A percentile compares a stretch with the other conserved stretches of the same genome.
Evolutionary conservation across 2,797 vertebrate species (phyloP).

Genomic region (Helicolenus hilgendorfi): DNA sequence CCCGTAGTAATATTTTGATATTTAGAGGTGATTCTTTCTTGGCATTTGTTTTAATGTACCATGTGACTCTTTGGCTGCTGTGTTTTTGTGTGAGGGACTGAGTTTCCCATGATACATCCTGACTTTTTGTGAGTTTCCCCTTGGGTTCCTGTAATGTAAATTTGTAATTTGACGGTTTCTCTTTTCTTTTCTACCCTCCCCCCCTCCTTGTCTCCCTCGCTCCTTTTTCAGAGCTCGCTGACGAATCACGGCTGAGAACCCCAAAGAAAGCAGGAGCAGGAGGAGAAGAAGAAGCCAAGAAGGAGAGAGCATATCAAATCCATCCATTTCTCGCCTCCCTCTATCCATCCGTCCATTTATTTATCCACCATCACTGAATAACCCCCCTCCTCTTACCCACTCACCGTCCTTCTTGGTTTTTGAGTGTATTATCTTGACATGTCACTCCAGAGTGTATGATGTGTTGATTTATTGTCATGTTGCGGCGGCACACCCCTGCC

Average conservation of each 20-base stretch:
- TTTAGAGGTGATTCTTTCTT: background rate
- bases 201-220: background rate
- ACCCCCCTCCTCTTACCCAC: background rate
- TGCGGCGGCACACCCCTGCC: constrained; percentile 76
- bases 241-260: constrained; percentile 82
- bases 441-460: constrained; percentile 71
- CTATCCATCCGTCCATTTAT: constrained; percentile 52
- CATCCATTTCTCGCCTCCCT: constrained; percentile 28
- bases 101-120: constrained; percentile 30
- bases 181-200: constrained; percentile 3
- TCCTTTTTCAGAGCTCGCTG: constrained; percentile 68
- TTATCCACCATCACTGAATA: constrained; percentile 38
- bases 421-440: constrained; percentile 82
- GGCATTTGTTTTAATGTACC: background rate
- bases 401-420: constrained; percentile 51
- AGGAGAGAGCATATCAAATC: constrained; percentile 40
- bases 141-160: constrained; percentile 38
- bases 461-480: constrained; percentile 85
- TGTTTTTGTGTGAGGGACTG: constrained; percentile 10
- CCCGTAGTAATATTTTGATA: too few relatives aligned
- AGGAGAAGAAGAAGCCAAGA: constrained; percentile 47
- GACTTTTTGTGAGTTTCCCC: constrained; percentile 33
- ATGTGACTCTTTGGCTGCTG: background rate
- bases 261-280: constrained; percentile 22
- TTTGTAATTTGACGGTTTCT: constrained; percentile 40